Evolutionary conservation across 2,888 invertebrate species (phyloP).

Genomic region (Choreutis nemorana): DNA sequence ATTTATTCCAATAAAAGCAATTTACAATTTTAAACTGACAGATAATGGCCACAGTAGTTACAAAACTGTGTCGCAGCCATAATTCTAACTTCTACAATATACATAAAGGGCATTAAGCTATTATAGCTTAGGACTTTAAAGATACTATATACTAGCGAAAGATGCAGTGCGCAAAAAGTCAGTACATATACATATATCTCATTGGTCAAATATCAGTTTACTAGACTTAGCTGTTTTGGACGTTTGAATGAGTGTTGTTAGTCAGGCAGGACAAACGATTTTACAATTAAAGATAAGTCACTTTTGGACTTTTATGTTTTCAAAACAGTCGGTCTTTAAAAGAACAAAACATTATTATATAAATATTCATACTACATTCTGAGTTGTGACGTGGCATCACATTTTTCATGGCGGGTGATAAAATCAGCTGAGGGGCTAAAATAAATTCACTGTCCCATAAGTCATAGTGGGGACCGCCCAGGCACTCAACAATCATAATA

Average conservation of each 20-base stretch:
- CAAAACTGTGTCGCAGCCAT: too few species aligned
- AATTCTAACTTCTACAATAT: too few species aligned
- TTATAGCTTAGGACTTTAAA: too few species aligned
- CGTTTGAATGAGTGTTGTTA: slow-evolving; percentile 1
- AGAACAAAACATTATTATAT: slow-evolving; percentile 3
- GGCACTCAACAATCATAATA: slow-evolving; percentile 13
- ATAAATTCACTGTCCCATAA: slow-evolving; percentile 15
- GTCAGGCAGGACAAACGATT: slow-evolving; percentile 1
- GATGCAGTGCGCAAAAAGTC: too few species aligned
- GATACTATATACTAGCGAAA: too few species aligned
- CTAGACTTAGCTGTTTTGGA: too few species aligned
- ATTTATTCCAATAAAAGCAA: too few species aligned
- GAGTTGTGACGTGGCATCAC: slow-evolving; percentile 11
- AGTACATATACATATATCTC: too few species aligned
- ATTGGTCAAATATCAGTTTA: too few species aligned
- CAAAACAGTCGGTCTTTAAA: slow-evolving; percentile 7
- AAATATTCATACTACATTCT: slow-evolving; percentile 7
- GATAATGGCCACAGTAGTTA: too few species aligned
- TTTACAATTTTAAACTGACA: too few species aligned
- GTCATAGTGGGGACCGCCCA: slow-evolving; percentile 19
- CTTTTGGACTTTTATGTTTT: slow-evolving; percentile 6
- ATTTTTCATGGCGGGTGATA: slow-evolving; percentile 13
- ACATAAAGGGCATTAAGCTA: too few species aligned
- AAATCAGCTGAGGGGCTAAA: slow-evolving; percentile 6
- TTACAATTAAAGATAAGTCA: slow-evolving; percentile 5